Percentiles rank a stretch among this genome's conserved stretches.
These are phyloP conservation scores for Callosobruchus maculatus DNA, from an alignment of 2,888 invertebrate species.

Conservation along the genomic window DNA sequence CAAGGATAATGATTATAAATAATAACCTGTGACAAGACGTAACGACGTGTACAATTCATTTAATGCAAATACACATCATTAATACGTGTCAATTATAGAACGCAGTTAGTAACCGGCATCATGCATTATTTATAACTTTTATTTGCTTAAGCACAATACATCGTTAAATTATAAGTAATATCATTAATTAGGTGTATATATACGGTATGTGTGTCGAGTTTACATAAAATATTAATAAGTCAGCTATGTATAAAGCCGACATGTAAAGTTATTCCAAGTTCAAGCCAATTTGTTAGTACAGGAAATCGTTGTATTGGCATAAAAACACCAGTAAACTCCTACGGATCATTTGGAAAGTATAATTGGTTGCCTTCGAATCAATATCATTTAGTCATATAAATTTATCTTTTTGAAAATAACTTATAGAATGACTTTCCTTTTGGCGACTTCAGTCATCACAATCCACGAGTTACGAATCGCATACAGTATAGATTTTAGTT, in stretches of 20 bases:
- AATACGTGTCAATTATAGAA: conserved; percentile 24
- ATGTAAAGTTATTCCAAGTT: not conserved
- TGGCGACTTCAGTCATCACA: too few species aligned
- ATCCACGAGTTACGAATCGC: too few species aligned
- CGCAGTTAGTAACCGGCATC: not conserved
- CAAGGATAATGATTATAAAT: conserved; percentile 12
- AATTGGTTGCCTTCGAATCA: too few species aligned
- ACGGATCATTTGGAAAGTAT: too few species aligned
- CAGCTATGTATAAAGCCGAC: not conserved
- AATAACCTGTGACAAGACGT: conserved; percentile 1
- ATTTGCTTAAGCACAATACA: not conserved
- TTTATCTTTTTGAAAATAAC: too few species aligned
- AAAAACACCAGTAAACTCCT: too few species aligned
- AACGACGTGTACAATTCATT: conserved; percentile 4
- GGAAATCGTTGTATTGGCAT: not conserved
- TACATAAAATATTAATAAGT: not conserved
- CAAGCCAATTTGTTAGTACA: not conserved
- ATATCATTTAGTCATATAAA: too few species aligned
- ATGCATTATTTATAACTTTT: not conserved
- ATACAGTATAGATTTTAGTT: too few species aligned
- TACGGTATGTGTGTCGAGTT: not conserved
- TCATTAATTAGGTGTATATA: not conserved
- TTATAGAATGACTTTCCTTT: too few species aligned
- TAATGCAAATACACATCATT: conserved; percentile 19
- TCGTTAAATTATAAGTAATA: not conserved